These are phyloP conservation scores for Benthosema pterotum DNA, from an alignment of 2,797 vertebrate genomes.

Conservation along the genomic window DNA sequence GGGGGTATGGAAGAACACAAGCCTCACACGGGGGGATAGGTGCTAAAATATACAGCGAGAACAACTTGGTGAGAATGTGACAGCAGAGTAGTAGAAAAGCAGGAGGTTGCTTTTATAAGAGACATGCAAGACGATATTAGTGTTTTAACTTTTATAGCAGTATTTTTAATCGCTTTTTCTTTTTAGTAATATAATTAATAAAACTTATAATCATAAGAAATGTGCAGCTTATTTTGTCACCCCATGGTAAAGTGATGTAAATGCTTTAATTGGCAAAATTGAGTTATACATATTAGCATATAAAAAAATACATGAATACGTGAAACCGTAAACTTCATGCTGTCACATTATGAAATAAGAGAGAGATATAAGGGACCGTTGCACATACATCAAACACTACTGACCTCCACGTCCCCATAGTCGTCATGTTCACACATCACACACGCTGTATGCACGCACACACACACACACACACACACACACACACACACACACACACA, in stretches of 20 bases:
- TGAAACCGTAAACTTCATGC: neutral
- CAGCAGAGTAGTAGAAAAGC: slow-evolving; percentile 64
- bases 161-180: slow-evolving; percentile 25
- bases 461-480: slow-evolving; percentile 14
- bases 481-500: slow-evolving; percentile 19
- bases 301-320: neutral
- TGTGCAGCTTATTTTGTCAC: no score
- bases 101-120: slow-evolving; percentile 35
- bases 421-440: neutral
- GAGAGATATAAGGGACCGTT: neutral
- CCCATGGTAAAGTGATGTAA: neutral
- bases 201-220: no score
- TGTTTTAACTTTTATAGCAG: slow-evolving; percentile 47
- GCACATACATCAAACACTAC: neutral
- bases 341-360: neutral
- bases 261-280: no score
- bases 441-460: slow-evolving; percentile 3
- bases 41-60: slow-evolving; percentile 83
- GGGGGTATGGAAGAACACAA: slow-evolving; percentile 58
- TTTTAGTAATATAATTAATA: neutral
- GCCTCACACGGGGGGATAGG: slow-evolving; percentile 65
- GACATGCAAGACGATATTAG: slow-evolving; percentile 62
- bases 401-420: neutral
- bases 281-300: no score
- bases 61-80: slow-evolving; percentile 74